Conservation (phyloP, 2,113 vertebrate genomes). For the Gymnobelideus leadbeateri region DNA sequence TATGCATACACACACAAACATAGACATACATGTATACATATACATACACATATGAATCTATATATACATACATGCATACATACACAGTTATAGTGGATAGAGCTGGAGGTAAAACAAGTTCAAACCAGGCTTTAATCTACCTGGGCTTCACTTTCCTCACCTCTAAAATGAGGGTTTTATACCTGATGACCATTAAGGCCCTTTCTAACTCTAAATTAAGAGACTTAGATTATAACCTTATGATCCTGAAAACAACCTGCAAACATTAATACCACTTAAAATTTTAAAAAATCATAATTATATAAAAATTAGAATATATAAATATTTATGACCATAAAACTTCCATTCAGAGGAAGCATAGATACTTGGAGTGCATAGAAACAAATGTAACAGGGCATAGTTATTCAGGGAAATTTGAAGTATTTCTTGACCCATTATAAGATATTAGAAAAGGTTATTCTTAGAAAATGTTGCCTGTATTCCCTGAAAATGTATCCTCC, state of each 20-base stretch:
- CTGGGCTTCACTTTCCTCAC: neutral
- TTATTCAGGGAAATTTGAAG: neutral
- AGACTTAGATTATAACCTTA: too few relatives aligned
- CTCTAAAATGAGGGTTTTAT: neutral
- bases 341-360: neutral
- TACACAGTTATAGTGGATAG: neutral
- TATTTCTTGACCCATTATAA: conserved; percentile 3
- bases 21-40: too few relatives aligned
- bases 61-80: too few relatives aligned
- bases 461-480: neutral
- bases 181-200: neutral
- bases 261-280: neutral
- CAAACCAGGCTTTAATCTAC: neutral
- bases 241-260: neutral
- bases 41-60: too few relatives aligned
- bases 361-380: neutral
- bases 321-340: neutral
- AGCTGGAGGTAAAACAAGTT: neutral
- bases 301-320: neutral
- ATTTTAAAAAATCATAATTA: conserved; percentile 40
- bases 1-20: too few relatives aligned
- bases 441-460: neutral
- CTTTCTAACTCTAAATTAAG: neutral
- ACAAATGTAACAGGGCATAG: neutral
- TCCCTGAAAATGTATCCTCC: neutral